Conservation (phyloP, 2,888 invertebrate species). For the Halictus ligatus region DNA sequence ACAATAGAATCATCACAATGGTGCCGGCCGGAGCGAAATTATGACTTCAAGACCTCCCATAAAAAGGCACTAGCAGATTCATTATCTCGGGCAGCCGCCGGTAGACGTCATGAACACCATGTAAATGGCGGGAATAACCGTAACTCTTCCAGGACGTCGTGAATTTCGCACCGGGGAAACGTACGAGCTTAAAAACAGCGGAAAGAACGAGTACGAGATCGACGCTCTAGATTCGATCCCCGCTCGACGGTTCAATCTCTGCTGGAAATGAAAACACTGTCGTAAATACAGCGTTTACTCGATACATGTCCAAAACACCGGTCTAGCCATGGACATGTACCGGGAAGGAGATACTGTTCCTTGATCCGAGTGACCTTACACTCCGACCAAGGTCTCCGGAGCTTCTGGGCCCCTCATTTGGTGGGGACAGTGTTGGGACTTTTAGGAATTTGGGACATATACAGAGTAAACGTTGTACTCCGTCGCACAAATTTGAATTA, state of each 20-base stretch:
- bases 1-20: background rate
- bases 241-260: background rate
- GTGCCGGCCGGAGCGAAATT: background rate
- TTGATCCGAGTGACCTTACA: too few species aligned
- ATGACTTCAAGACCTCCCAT: background rate
- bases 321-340: too few species aligned
- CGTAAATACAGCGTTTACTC: too few species aligned
- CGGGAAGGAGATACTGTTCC: too few species aligned
- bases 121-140: background rate
- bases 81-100: background rate
- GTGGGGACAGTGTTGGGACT: too few species aligned
- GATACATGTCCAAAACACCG: too few species aligned
- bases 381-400: too few species aligned
- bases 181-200: background rate
- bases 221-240: background rate
- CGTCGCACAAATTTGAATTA: too few species aligned
- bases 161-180: background rate
- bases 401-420: too few species aligned
- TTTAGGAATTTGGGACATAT: too few species aligned
- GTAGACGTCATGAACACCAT: constrained; percentile 1
- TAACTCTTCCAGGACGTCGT: background rate
- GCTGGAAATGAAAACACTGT: too few species aligned
- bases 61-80: background rate
- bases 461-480: too few species aligned
- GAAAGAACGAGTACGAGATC: background rate